Evolutionary conservation across 2,888 invertebrate genomes (phyloP), one percentile per base, ranked within the genome.

Genomic region (Amaurobius ferox): DNA sequence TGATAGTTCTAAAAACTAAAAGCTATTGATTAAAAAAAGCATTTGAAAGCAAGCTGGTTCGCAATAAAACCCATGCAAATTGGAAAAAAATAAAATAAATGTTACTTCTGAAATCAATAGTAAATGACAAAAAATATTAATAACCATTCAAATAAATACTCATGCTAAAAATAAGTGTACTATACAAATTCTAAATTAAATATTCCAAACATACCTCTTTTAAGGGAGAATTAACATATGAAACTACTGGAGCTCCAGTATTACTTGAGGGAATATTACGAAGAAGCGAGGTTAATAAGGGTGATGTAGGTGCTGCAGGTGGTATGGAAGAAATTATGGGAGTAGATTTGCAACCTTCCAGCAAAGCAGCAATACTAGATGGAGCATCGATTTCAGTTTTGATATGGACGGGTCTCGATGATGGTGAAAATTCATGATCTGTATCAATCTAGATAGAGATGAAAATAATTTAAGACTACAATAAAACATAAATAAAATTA

Each of bases 231-330:
- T 61, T 74, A 11, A 81, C 32, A 30, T 77, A 66, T n/a, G 72
- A 48, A 2, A 72, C 23, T 28, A 68, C 40, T 9, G 44, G 79
- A 39, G 76, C 35, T 32, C 16, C 23, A 67, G 86, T 28, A 35
- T 62, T 48, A 16, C 77, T 26, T 26, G 93, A 93, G 26, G 94
- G 93, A 0, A 94, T 94, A 64, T 94, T 95, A 91, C 96, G 96
- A 2, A 97, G 92, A 39, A 97, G 92, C 55, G 96, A 96, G 6
- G 97, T 96, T 61, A 97, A 92, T 55, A 97, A 91, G 0, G 96
- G 96, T 9, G 93, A 92, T 7, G 90, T 92, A 88, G 90, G 91
- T 77, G 90, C 89, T 2, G 88, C 89, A 16, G 67, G 64, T 55
- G 23, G 0, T n/a, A 62, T 19, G 19, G 29, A 76, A 16, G 55